Base-by-base conservation (phyloP, 2,113 vertebrate genomes). In the Cinclus mexicanus region DNA sequence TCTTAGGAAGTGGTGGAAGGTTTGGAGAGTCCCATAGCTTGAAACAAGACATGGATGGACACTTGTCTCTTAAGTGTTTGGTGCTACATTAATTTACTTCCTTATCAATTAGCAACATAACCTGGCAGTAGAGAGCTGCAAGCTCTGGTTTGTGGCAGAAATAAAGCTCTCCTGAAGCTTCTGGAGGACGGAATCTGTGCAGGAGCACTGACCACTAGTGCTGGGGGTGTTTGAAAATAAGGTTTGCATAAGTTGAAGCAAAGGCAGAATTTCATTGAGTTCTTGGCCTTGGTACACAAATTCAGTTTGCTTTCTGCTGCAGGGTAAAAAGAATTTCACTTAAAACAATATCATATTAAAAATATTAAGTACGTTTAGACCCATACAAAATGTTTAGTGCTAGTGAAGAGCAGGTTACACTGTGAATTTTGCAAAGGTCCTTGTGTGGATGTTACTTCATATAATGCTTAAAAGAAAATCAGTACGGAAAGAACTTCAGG, bases 71-170 rank as follows among this genome's bases (percentile, higher is more conserved):
- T 16, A 29, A 4, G 50, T 22, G 22, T 19, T 63, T 75, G 19
- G 12, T 44, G 19, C 15, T 60, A 7, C 19, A 9, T 75, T 21
- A 10, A 39, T 79, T 41, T 2, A 0, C 31, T 69, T 69, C 1
- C 2, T 78, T 84, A 33, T 29, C 31, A 35, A 0, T 52, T 47
- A 18, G 4, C 63, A 3, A 12, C 0, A 0, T 26, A 42, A 12
- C 24, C 11, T 59, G 33, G 7, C 4, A 2, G 83, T 69, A 7
- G 10, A 18, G 55, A 52, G 18, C 63, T 80, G 59, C 22, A n/a
- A 0, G 15, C 49, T 33, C 14, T 49, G 16, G 19, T 24, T 71
- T 86, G 26, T 25, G 72, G 26, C 31, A 44, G 29, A 25, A 37
- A 10, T 31, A 8, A 42, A 37, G 7, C 26, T 71, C 12, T 2